Evolutionary conservation across 2,113 vertebrate genomes (phyloP), one percentile per base, ranked within the genome.

Genomic region (Channa maculata): DNA sequence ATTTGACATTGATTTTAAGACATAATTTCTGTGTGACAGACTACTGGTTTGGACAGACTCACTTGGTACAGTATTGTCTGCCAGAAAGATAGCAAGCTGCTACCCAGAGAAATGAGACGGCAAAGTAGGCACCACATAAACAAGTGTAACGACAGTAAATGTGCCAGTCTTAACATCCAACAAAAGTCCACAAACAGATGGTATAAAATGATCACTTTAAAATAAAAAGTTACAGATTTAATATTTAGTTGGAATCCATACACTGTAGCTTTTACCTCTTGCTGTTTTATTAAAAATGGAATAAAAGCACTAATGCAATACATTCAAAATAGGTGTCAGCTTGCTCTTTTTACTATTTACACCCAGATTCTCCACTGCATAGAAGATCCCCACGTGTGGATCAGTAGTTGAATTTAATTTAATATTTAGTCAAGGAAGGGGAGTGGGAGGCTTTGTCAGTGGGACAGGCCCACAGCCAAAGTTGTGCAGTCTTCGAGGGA

Each of bases 71-170:
- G 10, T 6, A 53, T 53, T 60, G 53, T 65, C 7, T 65, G 46
- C 59, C 52, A 69, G 58, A 50, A 54, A 69, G 8, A 68, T n/a
- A 24, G 57, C 60, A 70, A 72, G 38, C 46, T 77, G 73, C 8
- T 43, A 38, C 54, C n/a, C 8, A 53, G 36, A 62, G 63, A 58
- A 52, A 51, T 59, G 53, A 48, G 46, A 37, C 34, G 52, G 41
- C 64, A 54, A 39, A 49, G 5, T 38, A 78, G 37, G 15, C 48
- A 48, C 59, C 15, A 52, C 34, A 70, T 55, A 39, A 38, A 65
- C 65, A 63, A 55, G n/a, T 50, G 4, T 33, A 54, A 63, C 38
- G 7, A 64, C 51, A 59, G 44, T 57, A 55, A 43, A 55, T 58
- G 46, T 60, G 41, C 15, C 55, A 58, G 38, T 53, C 39, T 59